These are phyloP conservation scores for Tragelaphus eurycerus DNA, from an alignment of 2,797 vertebrate genomes.

Conservation along the genomic window DNA sequence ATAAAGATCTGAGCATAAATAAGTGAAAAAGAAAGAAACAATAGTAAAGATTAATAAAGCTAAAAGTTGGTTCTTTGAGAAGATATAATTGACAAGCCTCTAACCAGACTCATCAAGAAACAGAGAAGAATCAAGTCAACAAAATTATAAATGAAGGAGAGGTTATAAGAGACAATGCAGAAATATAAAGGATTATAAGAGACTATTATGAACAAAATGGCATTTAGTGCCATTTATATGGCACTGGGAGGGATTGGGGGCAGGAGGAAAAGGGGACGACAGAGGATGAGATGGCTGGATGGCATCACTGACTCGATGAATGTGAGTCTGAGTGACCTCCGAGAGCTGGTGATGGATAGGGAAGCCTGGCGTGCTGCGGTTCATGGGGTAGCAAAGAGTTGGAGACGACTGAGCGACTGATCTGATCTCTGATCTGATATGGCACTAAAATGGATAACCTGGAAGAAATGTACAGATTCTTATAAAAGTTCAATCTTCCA, in stretches of 20 bases:
- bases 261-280: no score
- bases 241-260: background rate
- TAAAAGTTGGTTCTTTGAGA: background rate
- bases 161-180: background rate
- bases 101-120: background rate
- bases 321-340: no score
- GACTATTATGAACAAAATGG: background rate
- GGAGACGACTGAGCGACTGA: no score
- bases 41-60: background rate
- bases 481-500: background rate
- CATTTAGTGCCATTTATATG: background rate
- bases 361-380: no score
- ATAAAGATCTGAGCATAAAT: background rate
- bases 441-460: background rate
- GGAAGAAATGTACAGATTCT: background rate
- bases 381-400: no score
- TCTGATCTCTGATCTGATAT: background rate
- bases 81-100: background rate
- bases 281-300: no score
- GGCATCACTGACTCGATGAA: no score
- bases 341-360: no score
- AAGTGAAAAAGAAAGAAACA: background rate
- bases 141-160: background rate
- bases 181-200: background rate
- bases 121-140: background rate